Conservation (phyloP, 2,888 invertebrate genomes). For the Drosophila fulvimacula region DNA sequence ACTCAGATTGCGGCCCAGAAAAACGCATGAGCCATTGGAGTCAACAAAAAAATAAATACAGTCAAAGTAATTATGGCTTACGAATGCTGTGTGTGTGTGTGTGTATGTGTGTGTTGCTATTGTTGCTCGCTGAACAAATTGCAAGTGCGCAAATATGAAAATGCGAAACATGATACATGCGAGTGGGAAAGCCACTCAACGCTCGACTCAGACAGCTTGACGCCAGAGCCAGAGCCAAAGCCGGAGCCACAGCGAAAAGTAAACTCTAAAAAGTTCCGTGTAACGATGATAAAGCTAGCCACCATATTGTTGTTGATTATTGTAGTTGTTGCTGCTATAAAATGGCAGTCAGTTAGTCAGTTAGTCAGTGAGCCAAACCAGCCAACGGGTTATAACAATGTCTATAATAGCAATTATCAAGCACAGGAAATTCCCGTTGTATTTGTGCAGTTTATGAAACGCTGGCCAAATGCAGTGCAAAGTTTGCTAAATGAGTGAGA, state of each 20-base stretch:
- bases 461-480: constrained; percentile 43
- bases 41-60: constrained; percentile 8
- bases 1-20: constrained; percentile 27
- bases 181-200: constrained; percentile 66
- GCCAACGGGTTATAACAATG: constrained; percentile 43
- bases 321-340: constrained; percentile 30
- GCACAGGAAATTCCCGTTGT: constrained; percentile 72
- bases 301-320: constrained; percentile 27
- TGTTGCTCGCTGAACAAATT: constrained; percentile 32
- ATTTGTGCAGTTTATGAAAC: constrained; percentile 53
- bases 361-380: constrained; percentile 35
- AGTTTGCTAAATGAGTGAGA: constrained; percentile 17
- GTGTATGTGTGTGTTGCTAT: constrained; percentile 25
- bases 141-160: constrained; percentile 57
- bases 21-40: constrained; percentile 3
- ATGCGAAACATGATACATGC: constrained; percentile 61
- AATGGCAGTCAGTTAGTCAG: constrained; percentile 39
- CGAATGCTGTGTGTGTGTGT: constrained; percentile 13
- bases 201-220: constrained; percentile 73
- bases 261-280: constrained; percentile 63
- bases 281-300: constrained; percentile 59
- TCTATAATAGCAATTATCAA: constrained; percentile 65
- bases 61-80: constrained; percentile 39
- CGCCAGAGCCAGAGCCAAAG: constrained; percentile 55
- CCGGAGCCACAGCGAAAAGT: constrained; percentile 52